phyloP scores from a whole-genome alignment of 2,113 vertebrate genomes.

The Myiozetetes cayanensis region DNA sequence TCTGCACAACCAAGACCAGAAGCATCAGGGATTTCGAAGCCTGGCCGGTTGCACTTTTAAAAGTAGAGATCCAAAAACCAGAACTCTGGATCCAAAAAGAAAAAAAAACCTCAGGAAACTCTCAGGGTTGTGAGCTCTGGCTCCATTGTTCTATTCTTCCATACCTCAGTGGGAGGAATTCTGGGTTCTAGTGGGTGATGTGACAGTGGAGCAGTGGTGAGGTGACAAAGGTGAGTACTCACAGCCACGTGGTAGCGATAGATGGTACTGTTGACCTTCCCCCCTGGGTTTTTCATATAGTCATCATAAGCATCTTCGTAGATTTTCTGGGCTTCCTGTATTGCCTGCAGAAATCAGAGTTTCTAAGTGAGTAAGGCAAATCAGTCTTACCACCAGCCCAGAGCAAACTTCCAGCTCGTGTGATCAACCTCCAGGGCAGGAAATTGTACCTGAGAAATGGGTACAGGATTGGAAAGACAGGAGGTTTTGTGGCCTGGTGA shows the following conservation, averaged over 20 bases:
- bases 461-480: background rate
- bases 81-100: background rate
- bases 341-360: constrained; percentile 79
- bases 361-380: background rate
- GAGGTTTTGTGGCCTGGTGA: background rate
- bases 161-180: background rate
- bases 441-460: background rate
- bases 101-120: background rate
- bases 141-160: background rate
- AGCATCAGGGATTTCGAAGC: background rate
- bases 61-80: background rate
- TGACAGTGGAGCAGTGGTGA: background rate
- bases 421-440: background rate
- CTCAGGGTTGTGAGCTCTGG: background rate
- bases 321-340: constrained; percentile 85
- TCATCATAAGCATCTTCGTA: constrained; percentile 80
- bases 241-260: constrained; percentile 72
- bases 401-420: background rate
- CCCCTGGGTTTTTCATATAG: constrained; percentile 71
- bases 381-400: background rate
- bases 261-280: constrained; percentile 72
- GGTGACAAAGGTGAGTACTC: constrained; percentile 37
- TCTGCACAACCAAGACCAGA: background rate
- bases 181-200: background rate
- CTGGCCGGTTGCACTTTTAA: background rate